These are phyloP conservation scores for Gila robusta DNA, from an alignment of 2,797 vertebrate genomes.

Conservation along the genomic window DNA sequence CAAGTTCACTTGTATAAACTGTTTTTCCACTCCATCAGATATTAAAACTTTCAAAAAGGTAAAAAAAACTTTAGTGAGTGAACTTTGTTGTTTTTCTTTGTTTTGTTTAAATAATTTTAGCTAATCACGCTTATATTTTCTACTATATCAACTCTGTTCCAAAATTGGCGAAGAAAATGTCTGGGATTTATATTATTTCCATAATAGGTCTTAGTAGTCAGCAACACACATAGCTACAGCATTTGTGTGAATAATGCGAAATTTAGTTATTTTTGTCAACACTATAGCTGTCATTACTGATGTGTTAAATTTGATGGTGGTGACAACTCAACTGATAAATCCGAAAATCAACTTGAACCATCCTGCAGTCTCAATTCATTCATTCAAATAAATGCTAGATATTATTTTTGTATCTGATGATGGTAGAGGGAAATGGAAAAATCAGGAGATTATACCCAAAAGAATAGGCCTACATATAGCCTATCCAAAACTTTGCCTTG, in stretches of 20 bases:
- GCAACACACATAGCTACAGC: background rate
- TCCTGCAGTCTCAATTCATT: background rate
- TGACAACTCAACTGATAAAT: background rate
- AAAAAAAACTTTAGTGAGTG: background rate
- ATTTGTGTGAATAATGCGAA: background rate
- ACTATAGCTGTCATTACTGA: background rate
- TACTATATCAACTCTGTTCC: background rate
- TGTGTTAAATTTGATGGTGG: background rate
- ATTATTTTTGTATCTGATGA: background rate
- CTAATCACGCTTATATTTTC: background rate
- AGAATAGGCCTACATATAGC: no score
- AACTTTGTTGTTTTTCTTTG: background rate
- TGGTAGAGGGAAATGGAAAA: background rate
- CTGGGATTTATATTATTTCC: background rate
- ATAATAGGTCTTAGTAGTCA: background rate
- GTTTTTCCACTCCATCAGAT: background rate
- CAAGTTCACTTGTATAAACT: no score
- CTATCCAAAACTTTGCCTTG: no score
- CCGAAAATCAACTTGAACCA: background rate
- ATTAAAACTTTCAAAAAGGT: background rate
- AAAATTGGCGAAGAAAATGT: background rate
- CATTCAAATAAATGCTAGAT: background rate
- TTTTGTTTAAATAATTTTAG: background rate
- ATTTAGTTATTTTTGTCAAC: background rate
- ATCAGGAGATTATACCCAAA: background rate